Evolutionary conservation across 2,888 invertebrate species (phyloP), one percentile per base, ranked within the genome.

Genomic region (Macrosoma leucophasiata): DNA sequence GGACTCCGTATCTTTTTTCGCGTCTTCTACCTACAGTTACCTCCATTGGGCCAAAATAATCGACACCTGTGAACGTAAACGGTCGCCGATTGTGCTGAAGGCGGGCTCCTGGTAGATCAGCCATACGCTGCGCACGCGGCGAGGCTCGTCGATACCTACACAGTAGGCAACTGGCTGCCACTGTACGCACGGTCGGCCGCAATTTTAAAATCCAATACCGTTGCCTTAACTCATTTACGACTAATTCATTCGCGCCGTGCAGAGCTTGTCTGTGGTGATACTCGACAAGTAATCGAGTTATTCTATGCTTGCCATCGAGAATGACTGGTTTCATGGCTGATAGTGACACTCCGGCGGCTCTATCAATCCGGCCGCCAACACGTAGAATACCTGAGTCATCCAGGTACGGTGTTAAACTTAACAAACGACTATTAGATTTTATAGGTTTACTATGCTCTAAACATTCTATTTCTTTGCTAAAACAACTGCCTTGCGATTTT

Each of bases 21-120:
- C 38, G 15, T 3, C 36, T 35, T 1, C 42, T 19, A 2, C 46
- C 44, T 2, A 41, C 22, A 1, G 42, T 37, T 8, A 43, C 33
- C 1, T 33, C 36, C 20, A 45, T 35, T 1, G 45, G 43, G 0
- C 48, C 45, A 11, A 48, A 48, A 5, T 38, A 13, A 19, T 48
- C 44, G 8, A 43, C 10, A 0, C 46, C 43, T 7, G 34, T 34
- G 13, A 25, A 30, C 0, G 37, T 39, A 13, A 46, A 46, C 1
- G 39, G 36, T 4, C 41, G 32, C 5, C 34, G n/a, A n/a, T n/a
- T n/a, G n/a, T n/a, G n/a, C n/a, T n/a, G n/a, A n/a, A n/a, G n/a
- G n/a, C n/a, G n/a, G n/a, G n/a, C n/a, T n/a, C n/a, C n/a, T n/a
- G n/a, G n/a, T 27, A 37, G 18, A 11, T 41, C 40, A 8, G 13